phyloP scores from a whole-genome alignment of 2,888 invertebrate species.

The Lysandra bellargus region DNA sequence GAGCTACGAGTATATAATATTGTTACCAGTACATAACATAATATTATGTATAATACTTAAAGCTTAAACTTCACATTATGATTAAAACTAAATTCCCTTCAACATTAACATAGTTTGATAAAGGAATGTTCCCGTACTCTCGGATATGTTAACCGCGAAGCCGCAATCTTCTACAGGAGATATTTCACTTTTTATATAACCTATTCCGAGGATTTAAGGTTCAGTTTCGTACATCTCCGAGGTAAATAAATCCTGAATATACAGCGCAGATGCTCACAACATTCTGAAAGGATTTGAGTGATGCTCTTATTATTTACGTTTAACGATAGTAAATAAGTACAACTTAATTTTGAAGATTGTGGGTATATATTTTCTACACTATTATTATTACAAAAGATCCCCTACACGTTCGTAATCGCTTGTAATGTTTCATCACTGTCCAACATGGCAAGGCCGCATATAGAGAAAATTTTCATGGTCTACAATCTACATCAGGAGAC shows the following conservation, averaged over 20 bases:
- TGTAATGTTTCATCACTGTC: too few relatives aligned
- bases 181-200: neutral
- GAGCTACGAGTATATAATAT: neutral
- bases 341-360: neutral
- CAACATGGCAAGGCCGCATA: too few relatives aligned
- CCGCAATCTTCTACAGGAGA: neutral
- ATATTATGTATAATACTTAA: too few relatives aligned
- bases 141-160: neutral
- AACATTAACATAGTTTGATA: slow-evolving; percentile 3
- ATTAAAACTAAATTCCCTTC: neutral
- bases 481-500: too few relatives aligned
- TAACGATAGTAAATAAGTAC: neutral
- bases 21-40: neutral
- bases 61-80: neutral
- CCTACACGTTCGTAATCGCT: too few relatives aligned
- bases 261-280: neutral
- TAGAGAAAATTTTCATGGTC: too few relatives aligned
- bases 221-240: neutral
- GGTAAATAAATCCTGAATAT: neutral
- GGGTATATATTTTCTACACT: too few relatives aligned
- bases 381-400: too few relatives aligned
- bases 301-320: neutral
- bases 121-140: neutral
- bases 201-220: neutral
- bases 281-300: neutral